Base-by-base conservation (phyloP, 2,888 invertebrate species). In the Cantharis rufa region DNA sequence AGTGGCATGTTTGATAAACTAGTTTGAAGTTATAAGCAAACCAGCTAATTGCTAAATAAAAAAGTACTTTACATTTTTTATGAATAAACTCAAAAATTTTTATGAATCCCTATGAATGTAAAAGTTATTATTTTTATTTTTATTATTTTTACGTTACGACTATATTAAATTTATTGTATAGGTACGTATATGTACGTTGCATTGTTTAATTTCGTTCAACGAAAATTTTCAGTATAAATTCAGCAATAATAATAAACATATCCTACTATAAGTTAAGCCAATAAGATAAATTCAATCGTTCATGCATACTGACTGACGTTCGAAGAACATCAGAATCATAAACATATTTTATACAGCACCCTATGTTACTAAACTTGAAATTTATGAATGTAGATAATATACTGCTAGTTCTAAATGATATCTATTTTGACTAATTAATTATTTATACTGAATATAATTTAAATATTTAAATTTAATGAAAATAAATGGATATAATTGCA, bases 291-390 rank as follows among this genome's bases (percentile, higher is more conserved):
- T 48, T 48, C n/a, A 48, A 48, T 48, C 77, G 64, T 66, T 77
- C 71, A 77, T 75, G 74, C 77, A 76, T 76, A 71, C 64, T 15
- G 70, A 71, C n/a, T 77, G 72, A 75, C 48, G 74, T 78, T 76
- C 75, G 69, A 76, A 74, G 78, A 78, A 76, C 76, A 70, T 73
- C 69, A 69, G 76, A 78, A 78, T 78, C 75, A 78, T 75, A 9
- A 78, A 73, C 72, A 75, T 78, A 76, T 78, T 75, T 78, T 73
- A 74, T 71, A 48, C 48, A 48, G 7, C n/a, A 71, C 48, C 64
- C 61, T 69, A 71, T 76, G 78, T 76, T 76, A 78, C 71, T 76
- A 76, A 69, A 76, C 74, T 78, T 74, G 71, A 76, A 76, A 74
- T 76, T 76, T 76, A 74, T 78, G 66, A 74, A 72, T 78, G 71